These are phyloP conservation scores for Danaus melanippus DNA, from an alignment of 1,140 invertebrate species.

Conservation along the genomic window DNA sequence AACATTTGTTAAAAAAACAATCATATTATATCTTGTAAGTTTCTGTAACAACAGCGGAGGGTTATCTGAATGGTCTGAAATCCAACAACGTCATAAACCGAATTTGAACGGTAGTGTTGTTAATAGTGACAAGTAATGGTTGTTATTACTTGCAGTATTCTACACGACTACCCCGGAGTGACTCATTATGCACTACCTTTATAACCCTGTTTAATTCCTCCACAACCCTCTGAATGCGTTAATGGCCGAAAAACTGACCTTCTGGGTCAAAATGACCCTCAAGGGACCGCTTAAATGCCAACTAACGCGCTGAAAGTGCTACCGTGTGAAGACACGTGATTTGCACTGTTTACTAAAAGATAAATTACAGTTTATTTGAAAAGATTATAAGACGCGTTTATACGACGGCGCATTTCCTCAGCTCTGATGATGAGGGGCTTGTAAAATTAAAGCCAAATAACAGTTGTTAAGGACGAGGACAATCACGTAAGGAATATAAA, in stretches of 20 bases:
- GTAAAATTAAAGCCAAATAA: too few relatives aligned
- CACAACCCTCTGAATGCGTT: conserved; percentile 53
- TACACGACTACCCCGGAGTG: conserved; percentile 47
- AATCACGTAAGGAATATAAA: conserved; percentile 17
- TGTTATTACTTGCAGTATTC: conserved; percentile 26
- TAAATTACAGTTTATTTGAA: neutral
- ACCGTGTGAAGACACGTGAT: conserved; percentile 20
- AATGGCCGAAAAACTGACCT: conserved; percentile 67
- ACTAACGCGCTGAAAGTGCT: conserved; percentile 29
- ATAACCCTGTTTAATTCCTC: conserved; percentile 48
- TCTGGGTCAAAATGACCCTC: conserved; percentile 47
- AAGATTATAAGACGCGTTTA: too few relatives aligned
- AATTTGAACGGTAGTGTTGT: conserved; percentile 9
- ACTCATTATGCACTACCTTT: conserved; percentile 59
- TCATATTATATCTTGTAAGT: conserved; percentile 3
- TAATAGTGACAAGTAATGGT: conserved; percentile 21
- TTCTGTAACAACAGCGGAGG: conserved; percentile 5
- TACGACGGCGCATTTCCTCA: too few relatives aligned
- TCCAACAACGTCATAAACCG: neutral
- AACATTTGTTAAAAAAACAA: conserved; percentile 10
- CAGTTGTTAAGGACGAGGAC: conserved; percentile 16
- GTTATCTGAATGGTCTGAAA: conserved; percentile 10
- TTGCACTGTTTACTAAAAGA: conserved; percentile 16
- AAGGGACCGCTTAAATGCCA: conserved; percentile 48
- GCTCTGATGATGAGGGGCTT: too few relatives aligned